A percentile compares a stretch with the other conserved stretches of the same genome.
phyloP scores from a whole-genome alignment of 1,140 invertebrate genomes.

The Hypsibius dujardini region DNA sequence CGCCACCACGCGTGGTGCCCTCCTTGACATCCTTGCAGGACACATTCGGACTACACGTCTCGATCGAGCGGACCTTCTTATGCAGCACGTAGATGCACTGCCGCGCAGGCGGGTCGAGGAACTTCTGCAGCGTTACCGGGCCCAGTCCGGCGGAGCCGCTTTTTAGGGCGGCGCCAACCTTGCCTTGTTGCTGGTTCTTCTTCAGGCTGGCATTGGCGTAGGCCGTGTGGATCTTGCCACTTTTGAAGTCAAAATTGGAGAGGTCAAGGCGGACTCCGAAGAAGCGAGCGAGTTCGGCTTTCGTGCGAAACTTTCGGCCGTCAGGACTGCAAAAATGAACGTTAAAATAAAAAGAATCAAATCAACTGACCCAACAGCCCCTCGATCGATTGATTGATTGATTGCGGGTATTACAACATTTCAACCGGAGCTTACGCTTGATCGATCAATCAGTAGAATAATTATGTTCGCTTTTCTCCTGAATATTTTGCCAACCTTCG shows the following conservation, averaged over 20 bases:
- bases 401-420: too few relatives aligned
- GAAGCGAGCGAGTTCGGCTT: constrained; percentile 55
- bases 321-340: constrained; percentile 40
- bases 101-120: not conserved
- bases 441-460: too few relatives aligned
- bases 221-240: constrained; percentile 43
- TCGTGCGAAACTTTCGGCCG: constrained; percentile 60
- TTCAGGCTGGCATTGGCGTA: not conserved
- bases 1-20: not conserved
- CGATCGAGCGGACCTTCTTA: not conserved
- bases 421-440: too few relatives aligned
- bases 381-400: not conserved
- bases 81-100: not conserved
- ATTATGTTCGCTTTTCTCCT: too few relatives aligned
- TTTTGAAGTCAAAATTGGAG: constrained; percentile 59
- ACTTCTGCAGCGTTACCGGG: not conserved
- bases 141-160: not conserved
- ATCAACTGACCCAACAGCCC: constrained; percentile 7
- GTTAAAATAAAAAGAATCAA: constrained; percentile 23
- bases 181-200: not conserved
- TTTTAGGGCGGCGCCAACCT: not conserved
- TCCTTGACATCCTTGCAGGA: not conserved
- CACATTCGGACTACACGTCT: not conserved
- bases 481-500: too few relatives aligned
- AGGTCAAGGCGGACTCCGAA: constrained; percentile 59